Conservation (phyloP, 2,113 vertebrate species). For the Crotalus horridus region DNA sequence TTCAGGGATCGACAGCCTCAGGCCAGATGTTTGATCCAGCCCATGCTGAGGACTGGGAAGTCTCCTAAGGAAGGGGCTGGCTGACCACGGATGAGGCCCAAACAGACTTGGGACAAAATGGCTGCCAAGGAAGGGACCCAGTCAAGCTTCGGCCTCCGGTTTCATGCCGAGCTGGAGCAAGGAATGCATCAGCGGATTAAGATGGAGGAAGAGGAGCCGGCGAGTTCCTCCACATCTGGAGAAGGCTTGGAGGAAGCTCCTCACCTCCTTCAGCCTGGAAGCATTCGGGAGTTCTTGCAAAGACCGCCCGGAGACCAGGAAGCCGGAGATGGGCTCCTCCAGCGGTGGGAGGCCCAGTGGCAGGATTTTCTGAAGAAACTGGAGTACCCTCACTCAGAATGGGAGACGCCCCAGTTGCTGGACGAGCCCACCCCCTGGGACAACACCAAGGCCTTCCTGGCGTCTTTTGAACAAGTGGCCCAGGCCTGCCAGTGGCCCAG, state of each 20-base stretch:
- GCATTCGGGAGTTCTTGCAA: not conserved
- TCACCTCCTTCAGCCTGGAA: not conserved
- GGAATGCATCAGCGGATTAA: slow-evolving; percentile 2
- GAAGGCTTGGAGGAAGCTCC: not conserved
- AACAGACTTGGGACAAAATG: slow-evolving; percentile 2
- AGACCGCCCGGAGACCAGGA: not conserved
- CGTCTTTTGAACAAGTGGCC: slow-evolving; percentile 22
- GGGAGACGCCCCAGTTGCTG: not conserved
- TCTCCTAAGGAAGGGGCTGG: too few relatives aligned
- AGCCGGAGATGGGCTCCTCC: not conserved
- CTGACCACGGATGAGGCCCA: not conserved
- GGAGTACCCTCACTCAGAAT: not conserved
- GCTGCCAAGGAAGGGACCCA: not conserved
- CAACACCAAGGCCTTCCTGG: slow-evolving; percentile 7
- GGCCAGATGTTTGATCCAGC: not conserved
- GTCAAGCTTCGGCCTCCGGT: slow-evolving; percentile 18
- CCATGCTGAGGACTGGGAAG: too few relatives aligned
- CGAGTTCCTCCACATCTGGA: not conserved
- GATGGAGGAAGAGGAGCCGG: not conserved
- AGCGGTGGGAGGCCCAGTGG: slow-evolving; percentile 15
- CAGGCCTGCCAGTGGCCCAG: slow-evolving; percentile 17
- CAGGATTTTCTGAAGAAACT: slow-evolving; percentile 19
- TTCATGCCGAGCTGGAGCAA: slow-evolving; percentile 15
- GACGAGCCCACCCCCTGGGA: slow-evolving; percentile 9
- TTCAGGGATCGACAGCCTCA: not conserved